A percentile compares a stretch with the other conserved stretches of the same genome.
phyloP scores from a whole-genome alignment of 2,888 invertebrate species.

The Drosophila barbarae region DNA sequence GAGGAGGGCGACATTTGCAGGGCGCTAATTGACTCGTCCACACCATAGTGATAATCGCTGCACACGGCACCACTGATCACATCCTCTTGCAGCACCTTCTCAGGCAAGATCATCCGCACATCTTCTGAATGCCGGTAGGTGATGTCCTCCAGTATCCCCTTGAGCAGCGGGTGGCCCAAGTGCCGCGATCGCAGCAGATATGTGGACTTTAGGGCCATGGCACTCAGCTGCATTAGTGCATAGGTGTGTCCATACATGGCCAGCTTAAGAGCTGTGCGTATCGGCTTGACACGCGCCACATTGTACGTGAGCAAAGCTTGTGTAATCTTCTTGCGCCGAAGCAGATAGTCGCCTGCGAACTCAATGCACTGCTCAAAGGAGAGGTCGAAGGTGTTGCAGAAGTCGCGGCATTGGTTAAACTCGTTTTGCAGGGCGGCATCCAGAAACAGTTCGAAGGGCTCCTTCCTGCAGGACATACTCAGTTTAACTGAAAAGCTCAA shows the following conservation, averaged over 20 bases:
- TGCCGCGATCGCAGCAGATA: constrained; percentile 77
- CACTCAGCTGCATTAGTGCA: constrained; percentile 79
- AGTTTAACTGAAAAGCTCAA: background rate
- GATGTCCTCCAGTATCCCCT: constrained; percentile 71
- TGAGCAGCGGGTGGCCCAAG: constrained; percentile 71
- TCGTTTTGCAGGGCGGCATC: constrained; percentile 76
- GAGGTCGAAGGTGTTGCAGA: constrained; percentile 79
- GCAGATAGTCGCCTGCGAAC: constrained; percentile 89
- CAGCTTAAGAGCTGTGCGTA: constrained; percentile 79
- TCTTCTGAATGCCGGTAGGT: constrained; percentile 78
- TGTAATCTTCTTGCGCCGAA: constrained; percentile 86
- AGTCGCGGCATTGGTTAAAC: constrained; percentile 79
- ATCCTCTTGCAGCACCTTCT: constrained; percentile 39
- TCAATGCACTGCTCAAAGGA: constrained; percentile 82
- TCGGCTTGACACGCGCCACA: constrained; percentile 83
- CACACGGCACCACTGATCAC: constrained; percentile 73
- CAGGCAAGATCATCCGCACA: constrained; percentile 71
- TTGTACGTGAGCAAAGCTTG: constrained; percentile 90
- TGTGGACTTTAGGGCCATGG: constrained; percentile 79
- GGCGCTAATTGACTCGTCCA: constrained; percentile 77
- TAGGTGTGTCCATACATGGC: constrained; percentile 80
- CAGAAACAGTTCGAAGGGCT: constrained; percentile 78
- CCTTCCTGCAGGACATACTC: constrained; percentile 63
- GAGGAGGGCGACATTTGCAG: constrained; percentile 80
- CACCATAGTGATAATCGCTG: constrained; percentile 77